Conservation (phyloP, 2,888 invertebrate genomes). For the Cataglyphis albicans region DNA sequence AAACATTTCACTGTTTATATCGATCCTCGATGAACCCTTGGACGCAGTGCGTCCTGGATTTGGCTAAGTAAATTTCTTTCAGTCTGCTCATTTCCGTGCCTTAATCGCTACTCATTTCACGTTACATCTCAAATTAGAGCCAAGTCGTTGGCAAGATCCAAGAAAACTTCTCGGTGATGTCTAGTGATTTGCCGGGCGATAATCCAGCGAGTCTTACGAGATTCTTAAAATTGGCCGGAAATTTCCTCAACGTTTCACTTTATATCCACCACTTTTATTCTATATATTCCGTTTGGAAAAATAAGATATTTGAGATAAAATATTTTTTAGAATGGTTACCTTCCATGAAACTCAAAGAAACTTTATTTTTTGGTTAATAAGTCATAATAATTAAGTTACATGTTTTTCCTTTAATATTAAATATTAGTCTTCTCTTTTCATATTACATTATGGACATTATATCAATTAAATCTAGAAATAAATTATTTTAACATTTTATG, state of each 20-base stretch:
- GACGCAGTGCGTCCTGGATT: slow-evolving; percentile 14
- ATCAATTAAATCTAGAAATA: neutral
- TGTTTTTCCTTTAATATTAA: slow-evolving; percentile 8
- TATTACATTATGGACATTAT: neutral
- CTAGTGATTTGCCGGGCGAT: slow-evolving; percentile 7
- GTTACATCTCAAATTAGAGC: slow-evolving; percentile 35
- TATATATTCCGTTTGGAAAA: neutral
- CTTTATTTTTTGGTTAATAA: neutral
- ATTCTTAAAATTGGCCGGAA: slow-evolving; percentile 1
- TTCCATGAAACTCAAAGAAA: neutral
- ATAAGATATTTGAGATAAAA: neutral
- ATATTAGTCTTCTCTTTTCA: neutral
- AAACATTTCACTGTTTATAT: slow-evolving; percentile 54
- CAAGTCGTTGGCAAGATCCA: neutral
- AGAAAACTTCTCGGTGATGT: slow-evolving; percentile 6
- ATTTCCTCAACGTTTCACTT: neutral
- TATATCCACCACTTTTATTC: neutral
- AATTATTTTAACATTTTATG: slow-evolving; percentile 22
- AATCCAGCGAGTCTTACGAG: slow-evolving; percentile 18
- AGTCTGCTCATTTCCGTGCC: neutral
- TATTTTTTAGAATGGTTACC: neutral
- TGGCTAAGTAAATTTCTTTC: slow-evolving; percentile 32
- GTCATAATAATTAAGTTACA: slow-evolving; percentile 12
- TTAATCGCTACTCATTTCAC: slow-evolving; percentile 24
- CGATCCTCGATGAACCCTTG: slow-evolving; percentile 51